A percentile compares a stretch with the other conserved stretches of the same genome.
phyloP scores from a whole-genome alignment of 2,797 vertebrate genomes.

The Pangasius larnaudii region DNA sequence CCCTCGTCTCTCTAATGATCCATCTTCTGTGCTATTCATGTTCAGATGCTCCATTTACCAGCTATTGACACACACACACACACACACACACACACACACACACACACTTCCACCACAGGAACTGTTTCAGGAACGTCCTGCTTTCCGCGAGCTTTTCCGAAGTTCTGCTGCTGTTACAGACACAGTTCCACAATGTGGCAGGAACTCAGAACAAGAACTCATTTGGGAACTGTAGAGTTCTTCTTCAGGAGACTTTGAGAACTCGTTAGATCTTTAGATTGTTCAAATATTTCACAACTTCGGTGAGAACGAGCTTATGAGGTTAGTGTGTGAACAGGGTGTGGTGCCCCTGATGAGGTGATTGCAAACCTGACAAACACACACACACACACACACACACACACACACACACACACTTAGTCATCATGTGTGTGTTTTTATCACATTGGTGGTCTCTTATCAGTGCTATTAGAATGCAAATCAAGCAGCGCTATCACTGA shows the following conservation, averaged over 20 bases:
- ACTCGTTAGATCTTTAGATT: not conserved
- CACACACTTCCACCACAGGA: not conserved
- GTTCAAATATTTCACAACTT: not conserved
- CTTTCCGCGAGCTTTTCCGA: not conserved
- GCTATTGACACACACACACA: not conserved
- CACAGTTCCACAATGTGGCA: not conserved
- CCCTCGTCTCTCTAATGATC: slow-evolving; percentile 29
- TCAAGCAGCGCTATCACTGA: slow-evolving; percentile 35
- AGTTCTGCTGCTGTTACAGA: not conserved
- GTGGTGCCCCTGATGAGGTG: not conserved
- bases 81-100: slow-evolving; percentile 5
- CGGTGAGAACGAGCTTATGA: not conserved
- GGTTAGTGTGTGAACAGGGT: not conserved
- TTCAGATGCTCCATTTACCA: slow-evolving; percentile 37
- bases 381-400: slow-evolving; percentile 40
- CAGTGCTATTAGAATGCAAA: slow-evolving; percentile 57
- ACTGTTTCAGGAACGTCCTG: not conserved
- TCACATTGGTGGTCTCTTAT: slow-evolving; percentile 38
- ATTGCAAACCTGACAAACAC: not conserved
- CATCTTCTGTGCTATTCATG: slow-evolving; percentile 23
- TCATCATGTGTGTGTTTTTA: slow-evolving; percentile 1
- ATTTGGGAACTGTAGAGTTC: not conserved
- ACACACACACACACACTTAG: not conserved
- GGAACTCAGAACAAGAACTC: not conserved
- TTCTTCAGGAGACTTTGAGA: not conserved